phyloP scores from a whole-genome alignment of 2,113 vertebrate genomes.

The Polyodon spathula region DNA sequence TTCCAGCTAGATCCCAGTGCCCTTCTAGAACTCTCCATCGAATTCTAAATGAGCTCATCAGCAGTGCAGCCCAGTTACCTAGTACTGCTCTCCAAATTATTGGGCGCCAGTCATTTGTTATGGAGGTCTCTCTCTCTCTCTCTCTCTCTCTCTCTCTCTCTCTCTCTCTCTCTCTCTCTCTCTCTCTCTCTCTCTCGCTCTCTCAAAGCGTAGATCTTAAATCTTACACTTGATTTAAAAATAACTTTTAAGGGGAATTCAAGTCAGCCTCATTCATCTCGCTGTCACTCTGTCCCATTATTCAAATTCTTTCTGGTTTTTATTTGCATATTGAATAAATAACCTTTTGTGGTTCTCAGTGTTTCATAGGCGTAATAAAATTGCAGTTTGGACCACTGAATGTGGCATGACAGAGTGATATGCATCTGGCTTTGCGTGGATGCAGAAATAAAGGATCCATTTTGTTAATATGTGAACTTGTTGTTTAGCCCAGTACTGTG shows the following conservation, averaged over 20 bases:
- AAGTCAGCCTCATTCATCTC: constrained; percentile 56
- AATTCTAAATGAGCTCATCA: too few species aligned
- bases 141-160: not conserved
- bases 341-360: constrained; percentile 9
- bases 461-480: not conserved
- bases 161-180: constrained; percentile 4
- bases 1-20: too few species aligned
- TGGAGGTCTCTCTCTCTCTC: not conserved
- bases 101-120: not conserved
- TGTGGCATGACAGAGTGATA: not conserved
- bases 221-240: constrained; percentile 68
- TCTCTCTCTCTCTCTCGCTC: constrained; percentile 32
- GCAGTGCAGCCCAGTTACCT: too few species aligned
- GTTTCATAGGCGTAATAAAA: constrained; percentile 14
- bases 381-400: constrained; percentile 3
- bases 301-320: constrained; percentile 40
- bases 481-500: not conserved
- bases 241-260: constrained; percentile 60
- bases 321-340: constrained; percentile 30
- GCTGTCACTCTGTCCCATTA: constrained; percentile 40
- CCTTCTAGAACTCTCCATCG: too few species aligned
- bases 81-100: not conserved
- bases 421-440: not conserved
- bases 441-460: not conserved
- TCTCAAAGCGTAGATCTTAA: constrained; percentile 72